Conservation (phyloP, 2,888 invertebrate genomes). For the Himalopsyche kuldschensis region DNA sequence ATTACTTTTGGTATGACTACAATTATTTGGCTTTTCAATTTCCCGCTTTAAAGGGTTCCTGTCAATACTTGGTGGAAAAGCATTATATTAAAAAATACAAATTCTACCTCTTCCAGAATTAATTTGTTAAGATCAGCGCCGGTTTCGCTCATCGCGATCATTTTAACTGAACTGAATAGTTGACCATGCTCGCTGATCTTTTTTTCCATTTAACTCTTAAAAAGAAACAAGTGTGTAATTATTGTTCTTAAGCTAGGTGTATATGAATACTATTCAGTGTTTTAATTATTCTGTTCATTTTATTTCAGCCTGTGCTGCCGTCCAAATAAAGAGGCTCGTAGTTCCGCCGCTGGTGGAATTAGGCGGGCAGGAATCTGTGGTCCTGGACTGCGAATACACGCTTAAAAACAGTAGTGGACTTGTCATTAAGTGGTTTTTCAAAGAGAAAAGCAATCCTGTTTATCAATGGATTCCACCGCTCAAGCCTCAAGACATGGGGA, state of each 20-base stretch:
- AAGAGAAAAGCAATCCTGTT: conserved; percentile 47
- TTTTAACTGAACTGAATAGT: too few relatives aligned
- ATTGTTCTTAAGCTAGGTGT: background rate
- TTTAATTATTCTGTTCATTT: conserved; percentile 25
- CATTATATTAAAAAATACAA: too few relatives aligned
- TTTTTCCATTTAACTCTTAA: too few relatives aligned
- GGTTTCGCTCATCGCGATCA: too few relatives aligned
- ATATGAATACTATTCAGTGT: background rate
- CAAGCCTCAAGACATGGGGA: conserved; percentile 54
- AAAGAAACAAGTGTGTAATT: too few relatives aligned
- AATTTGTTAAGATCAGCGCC: too few relatives aligned
- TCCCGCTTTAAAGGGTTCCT: too few relatives aligned
- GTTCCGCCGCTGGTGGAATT: conserved; percentile 53
- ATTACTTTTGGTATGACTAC: too few relatives aligned
- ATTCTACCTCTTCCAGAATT: too few relatives aligned
- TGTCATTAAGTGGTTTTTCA: conserved; percentile 59
- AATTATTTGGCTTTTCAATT: too few relatives aligned
- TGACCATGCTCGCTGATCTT: too few relatives aligned
- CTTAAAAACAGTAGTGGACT: conserved; percentile 44
- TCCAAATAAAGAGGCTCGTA: conserved; percentile 53
- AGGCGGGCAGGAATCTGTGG: conserved; percentile 46
- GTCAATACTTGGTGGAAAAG: too few relatives aligned
- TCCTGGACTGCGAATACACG: conserved; percentile 42
- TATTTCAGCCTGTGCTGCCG: conserved; percentile 53
- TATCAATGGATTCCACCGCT: conserved; percentile 58